A percentile compares a stretch with the other conserved stretches of the same genome.
These are phyloP conservation scores for Eurypyga helias DNA, from an alignment of 2,113 vertebrate genomes.

Conservation along the genomic window DNA sequence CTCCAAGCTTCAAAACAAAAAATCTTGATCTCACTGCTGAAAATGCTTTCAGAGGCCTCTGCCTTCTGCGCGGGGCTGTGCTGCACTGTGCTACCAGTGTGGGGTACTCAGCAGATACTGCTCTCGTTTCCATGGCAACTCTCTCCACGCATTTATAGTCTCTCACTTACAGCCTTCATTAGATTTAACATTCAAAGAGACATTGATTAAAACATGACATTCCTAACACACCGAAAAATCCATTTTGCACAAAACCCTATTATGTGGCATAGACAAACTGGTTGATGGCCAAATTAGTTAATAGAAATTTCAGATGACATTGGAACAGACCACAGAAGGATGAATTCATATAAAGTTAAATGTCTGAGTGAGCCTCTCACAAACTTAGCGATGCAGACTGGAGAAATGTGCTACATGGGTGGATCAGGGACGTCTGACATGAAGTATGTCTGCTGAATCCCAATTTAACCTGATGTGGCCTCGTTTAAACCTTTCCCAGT, in stretches of 20 bases:
- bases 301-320: conserved; percentile 70
- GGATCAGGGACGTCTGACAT: rapidly evolving
- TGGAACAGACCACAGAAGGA: conserved; percentile 58
- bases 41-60: background rate
- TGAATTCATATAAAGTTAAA: background rate
- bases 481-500: background rate
- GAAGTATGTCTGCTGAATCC: background rate
- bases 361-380: background rate
- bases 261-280: conserved; percentile 62
- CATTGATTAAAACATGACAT: conserved; percentile 81
- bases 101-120: background rate
- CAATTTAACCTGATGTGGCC: background rate
- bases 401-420: background rate
- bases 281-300: conserved; percentile 78
- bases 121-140: conserved; percentile 77
- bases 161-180: conserved; percentile 75
- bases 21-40: background rate
- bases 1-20: background rate
- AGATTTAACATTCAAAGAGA: conserved; percentile 73
- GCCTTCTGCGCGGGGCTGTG: background rate
- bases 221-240: conserved; percentile 67
- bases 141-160: conserved; percentile 67
- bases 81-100: background rate
- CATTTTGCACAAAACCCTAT: conserved; percentile 72
- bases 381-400: background rate